Base-by-base conservation (phyloP, 1,140 invertebrate species). In the Drosophila tristis region DNA sequence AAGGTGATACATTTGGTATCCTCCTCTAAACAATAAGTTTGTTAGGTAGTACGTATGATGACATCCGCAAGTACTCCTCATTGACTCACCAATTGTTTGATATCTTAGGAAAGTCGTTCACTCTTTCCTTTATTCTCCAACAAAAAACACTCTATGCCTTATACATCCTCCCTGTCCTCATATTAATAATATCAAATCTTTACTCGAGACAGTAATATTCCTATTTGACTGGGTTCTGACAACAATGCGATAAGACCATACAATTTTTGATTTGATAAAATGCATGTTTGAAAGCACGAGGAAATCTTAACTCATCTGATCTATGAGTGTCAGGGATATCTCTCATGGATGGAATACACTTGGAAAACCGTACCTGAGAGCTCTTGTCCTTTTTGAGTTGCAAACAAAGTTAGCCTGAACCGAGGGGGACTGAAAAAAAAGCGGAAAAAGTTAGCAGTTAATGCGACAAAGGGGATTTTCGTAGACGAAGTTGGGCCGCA, bases 221-320 rank as follows among this genome's bases (percentile, higher is more conserved):
- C 44, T 55, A 76, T 74, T 59, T 62, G 62, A 61, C 64, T 72
- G 61, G 59, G 65, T 77, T 63, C 51, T 64, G 73, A 75, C 82
- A 87, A 87, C 82, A 87, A 79, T 82, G 84, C 89, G 82, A 82
- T 78, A 74, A 79, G 66, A 71, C 75, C 78, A 87, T 87, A 89
- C 89, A 89, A 87, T 82, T 87, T 70, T 87, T 87, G 84, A 89
- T 87, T 87, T 87, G 84, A 82, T 67, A 87, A 87, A 70, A 87
- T 89, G 84, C 75, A 82, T 87, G 78, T 79, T 89, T 76, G 71
- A 89, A 75, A 74, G 80, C 62, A 68, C 62, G 61, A 67, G 63
- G 29, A 61, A 73, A 64, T 73, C 55, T 60, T 42, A 58, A 57
- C 58, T 50, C 68, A 63, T 55, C 70, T 64, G 59, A 74, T 74